Evolutionary conservation across 2,797 vertebrate species (phyloP).

Genomic region (Rhinophrynus dorsalis): DNA sequence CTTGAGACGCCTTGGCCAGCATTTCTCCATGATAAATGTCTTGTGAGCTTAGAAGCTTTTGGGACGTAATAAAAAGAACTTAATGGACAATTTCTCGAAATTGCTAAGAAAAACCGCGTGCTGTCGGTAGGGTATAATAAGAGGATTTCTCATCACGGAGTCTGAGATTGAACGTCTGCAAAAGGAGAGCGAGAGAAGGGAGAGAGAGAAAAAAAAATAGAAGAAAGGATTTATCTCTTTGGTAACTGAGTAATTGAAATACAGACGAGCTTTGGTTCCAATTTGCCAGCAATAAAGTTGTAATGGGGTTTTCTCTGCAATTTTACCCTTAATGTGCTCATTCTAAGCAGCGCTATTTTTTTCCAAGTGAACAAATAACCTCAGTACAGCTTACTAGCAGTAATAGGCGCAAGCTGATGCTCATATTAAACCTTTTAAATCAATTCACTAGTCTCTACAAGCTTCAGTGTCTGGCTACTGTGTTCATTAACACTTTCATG

Average conservation of each 20-base stretch:
- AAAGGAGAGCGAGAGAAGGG: constrained; percentile 70
- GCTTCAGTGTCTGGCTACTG: constrained; percentile 84
- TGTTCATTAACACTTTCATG: constrained; percentile 53
- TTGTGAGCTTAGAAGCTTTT: constrained; percentile 81
- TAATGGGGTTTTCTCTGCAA: constrained; percentile 95
- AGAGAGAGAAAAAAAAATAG: constrained; percentile 43
- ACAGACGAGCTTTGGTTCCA: constrained; percentile 95
- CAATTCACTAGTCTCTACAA: constrained; percentile 88
- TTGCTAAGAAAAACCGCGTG: constrained; percentile 85
- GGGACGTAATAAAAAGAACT: constrained; percentile 87
- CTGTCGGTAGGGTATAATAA: constrained; percentile 87
- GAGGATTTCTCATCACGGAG: constrained; percentile 88
- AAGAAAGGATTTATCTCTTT: constrained; percentile 88
- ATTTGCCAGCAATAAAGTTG: constrained; percentile 96
- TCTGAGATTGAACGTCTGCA: constrained; percentile 85
- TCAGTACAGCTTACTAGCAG: constrained; percentile 90
- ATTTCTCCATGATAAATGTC: constrained; percentile 70
- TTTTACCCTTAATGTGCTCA: constrained; percentile 94
- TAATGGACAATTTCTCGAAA: constrained; percentile 95
- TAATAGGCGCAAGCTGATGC: constrained; percentile 91
- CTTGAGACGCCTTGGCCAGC: constrained; percentile 38
- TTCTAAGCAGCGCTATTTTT: constrained; percentile 90
- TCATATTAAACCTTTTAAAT: constrained; percentile 93
- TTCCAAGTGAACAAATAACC: constrained; percentile 93
- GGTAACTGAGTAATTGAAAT: constrained; percentile 96